Evolutionary conservation across 2,797 vertebrate species (phyloP).

Genomic region (Pseudotriccus pelzelni): DNA sequence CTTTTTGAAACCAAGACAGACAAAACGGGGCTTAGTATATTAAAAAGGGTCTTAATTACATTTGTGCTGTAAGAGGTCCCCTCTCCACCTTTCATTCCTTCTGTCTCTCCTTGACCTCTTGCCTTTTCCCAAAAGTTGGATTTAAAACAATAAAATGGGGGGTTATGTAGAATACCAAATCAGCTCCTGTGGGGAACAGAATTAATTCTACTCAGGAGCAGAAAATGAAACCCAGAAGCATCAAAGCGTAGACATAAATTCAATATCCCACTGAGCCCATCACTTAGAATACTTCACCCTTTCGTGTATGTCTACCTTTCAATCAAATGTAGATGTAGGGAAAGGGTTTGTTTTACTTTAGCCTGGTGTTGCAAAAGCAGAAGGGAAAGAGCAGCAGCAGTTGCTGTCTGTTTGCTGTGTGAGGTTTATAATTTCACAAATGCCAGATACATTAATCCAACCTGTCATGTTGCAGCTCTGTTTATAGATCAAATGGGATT

Average conservation of each 20-base stretch:
- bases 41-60: neutral
- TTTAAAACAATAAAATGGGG: constrained; percentile 45
- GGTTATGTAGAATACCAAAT: neutral
- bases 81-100: constrained; percentile 4
- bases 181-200: neutral
- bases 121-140: constrained; percentile 9
- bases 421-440: constrained; percentile 67
- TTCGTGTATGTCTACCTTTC: constrained; percentile 47
- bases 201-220: constrained; percentile 60
- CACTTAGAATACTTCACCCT: constrained; percentile 50
- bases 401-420: constrained; percentile 49
- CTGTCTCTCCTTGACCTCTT: constrained; percentile 17
- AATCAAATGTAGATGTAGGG: constrained; percentile 36
- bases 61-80: constrained; percentile 11
- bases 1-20: constrained; percentile 9
- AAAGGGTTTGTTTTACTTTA: constrained; percentile 44
- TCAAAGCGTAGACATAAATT: constrained; percentile 59
- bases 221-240: constrained; percentile 59
- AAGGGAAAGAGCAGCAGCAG: constrained; percentile 34
- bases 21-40: neutral
- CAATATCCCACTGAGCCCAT: constrained; percentile 64
- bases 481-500: constrained; percentile 64
- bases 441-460: constrained; percentile 66
- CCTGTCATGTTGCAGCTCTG: constrained; percentile 63
- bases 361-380: constrained; percentile 10